Base-by-base conservation (phyloP, 2,797 vertebrate genomes). In the Sebastes matsubarae region DNA sequence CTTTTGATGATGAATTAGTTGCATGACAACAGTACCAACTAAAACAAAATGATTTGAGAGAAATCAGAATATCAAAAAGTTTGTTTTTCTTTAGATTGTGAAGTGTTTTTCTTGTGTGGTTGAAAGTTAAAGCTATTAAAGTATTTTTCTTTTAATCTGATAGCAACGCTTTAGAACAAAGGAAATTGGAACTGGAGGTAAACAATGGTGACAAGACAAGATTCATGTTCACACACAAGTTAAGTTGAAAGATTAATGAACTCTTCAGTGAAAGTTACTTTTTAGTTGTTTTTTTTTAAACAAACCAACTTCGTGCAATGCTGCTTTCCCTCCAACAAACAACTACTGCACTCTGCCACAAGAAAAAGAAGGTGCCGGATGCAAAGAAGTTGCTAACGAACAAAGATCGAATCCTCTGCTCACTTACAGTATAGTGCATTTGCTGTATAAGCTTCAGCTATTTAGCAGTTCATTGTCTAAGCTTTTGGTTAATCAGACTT, bases 161-260 rank as follows among this genome's bases (percentile, higher is more conserved):
- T 5, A 11, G 22, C 34, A 29, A 11, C 42, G 54, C 7, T 46
- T 18, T 10, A 34, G 36, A 67, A 22, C 22, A 63, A 66, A 38
- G 10, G 3, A 34, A 60, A 55, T 58, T 27, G 32, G 13, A 38
- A 71, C 30, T 50, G 46, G n/a, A 58, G 20, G 13, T 24, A 59
- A 85, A 73, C 29, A 73, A 42, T 27, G 8, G n/a, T 30, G n/a
- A 64, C 38, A 25, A 64, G n/a, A 72, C 29, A 72, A 52, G n/a
- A 22, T 16, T 57, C 2, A n/a, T 75, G 36, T 58, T 65, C 30
- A 38, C 20, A 64, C 18, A n/a, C 2, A 12, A 29, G 29, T 36
- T 67, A 18, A 27, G 10, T 9, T 71, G 24, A 68, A 74, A 68
- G 42, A 75, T 60, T 10, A 82, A 77, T 72, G 2, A 46, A 63